phyloP scores from a whole-genome alignment of 1,140 invertebrate genomes.

The Acromyrmex echinatior region DNA sequence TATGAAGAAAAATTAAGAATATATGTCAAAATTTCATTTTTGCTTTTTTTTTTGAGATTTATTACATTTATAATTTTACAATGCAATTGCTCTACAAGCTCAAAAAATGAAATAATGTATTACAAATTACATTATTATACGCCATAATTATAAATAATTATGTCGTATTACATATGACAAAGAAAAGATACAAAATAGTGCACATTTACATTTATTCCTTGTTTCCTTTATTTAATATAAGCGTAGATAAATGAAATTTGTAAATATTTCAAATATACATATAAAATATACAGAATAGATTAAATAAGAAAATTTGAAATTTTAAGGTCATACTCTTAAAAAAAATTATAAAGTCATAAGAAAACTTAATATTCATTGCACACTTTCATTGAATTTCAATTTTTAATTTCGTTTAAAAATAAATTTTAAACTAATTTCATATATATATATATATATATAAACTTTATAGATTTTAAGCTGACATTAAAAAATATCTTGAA shows the following conservation, averaged over 20 bases:
- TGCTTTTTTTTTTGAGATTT: neutral
- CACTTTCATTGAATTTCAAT: conserved; percentile 36
- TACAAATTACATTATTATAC: conserved; percentile 1
- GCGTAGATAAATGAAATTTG: conserved; percentile 34
- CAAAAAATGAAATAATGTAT: conserved; percentile 59
- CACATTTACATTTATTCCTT: conserved; percentile 44
- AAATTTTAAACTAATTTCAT: conserved; percentile 2
- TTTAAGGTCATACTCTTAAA: conserved; percentile 1
- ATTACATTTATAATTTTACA: conserved; percentile 39
- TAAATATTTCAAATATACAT: conserved; percentile 55
- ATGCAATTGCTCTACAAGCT: conserved; percentile 8
- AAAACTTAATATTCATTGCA: conserved; percentile 42
- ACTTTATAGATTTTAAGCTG: neutral
- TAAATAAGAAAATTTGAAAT: conserved; percentile 14
- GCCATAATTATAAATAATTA: neutral
- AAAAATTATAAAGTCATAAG: neutral
- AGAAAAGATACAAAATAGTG: conserved; percentile 31
- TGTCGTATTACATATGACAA: conserved; percentile 24
- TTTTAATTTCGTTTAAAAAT: conserved; percentile 46
- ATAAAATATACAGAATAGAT: conserved; percentile 20
- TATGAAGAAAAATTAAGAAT: neutral
- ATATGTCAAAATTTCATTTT: conserved; percentile 21
- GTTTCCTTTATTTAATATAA: conserved; percentile 37
- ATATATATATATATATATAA: neutral
- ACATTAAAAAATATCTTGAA: neutral